phyloP scores from a whole-genome alignment of 2,113 vertebrate species.

The Lagopus muta region DNA sequence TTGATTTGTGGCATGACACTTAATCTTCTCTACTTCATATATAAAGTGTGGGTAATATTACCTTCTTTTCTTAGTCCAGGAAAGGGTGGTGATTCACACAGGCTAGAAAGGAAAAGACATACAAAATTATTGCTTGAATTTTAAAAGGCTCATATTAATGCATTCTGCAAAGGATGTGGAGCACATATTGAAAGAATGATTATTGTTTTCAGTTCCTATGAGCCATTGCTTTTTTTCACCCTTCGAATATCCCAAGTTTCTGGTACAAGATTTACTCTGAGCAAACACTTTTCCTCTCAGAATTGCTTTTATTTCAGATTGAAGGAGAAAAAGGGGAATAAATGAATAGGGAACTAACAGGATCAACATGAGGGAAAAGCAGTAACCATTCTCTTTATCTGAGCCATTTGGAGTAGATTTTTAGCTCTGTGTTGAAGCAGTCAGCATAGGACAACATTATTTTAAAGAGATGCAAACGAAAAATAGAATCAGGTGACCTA shows the following conservation, averaged over 20 bases:
- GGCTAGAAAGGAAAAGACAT: neutral
- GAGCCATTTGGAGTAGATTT: neutral
- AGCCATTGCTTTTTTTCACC: neutral
- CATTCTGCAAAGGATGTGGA: neutral
- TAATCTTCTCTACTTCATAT: slow-evolving; percentile 31
- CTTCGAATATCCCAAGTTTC: neutral
- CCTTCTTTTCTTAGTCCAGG: neutral
- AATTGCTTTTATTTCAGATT: slow-evolving; percentile 7
- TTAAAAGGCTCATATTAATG: slow-evolving; percentile 38
- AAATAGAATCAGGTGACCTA: neutral
- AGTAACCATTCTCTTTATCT: neutral
- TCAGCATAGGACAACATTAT: neutral
- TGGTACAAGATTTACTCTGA: slow-evolving; percentile 17
- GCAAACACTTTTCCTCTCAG: neutral
- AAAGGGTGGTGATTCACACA: slow-evolving; percentile 33
- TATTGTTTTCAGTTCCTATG: slow-evolving; percentile 32
- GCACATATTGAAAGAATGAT: slow-evolving; percentile 31
- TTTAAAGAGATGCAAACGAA: neutral
- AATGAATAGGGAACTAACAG: slow-evolving; percentile 2
- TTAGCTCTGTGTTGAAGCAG: neutral
- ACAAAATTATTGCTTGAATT: slow-evolving; percentile 44
- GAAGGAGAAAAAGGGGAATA: neutral
- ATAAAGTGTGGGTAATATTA: slow-evolving; percentile 14
- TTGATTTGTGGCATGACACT: slow-evolving; percentile 26
- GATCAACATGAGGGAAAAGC: neutral